Evolutionary conservation across 2,888 invertebrate species (phyloP).

Genomic region (Agapostemon virescens): DNA sequence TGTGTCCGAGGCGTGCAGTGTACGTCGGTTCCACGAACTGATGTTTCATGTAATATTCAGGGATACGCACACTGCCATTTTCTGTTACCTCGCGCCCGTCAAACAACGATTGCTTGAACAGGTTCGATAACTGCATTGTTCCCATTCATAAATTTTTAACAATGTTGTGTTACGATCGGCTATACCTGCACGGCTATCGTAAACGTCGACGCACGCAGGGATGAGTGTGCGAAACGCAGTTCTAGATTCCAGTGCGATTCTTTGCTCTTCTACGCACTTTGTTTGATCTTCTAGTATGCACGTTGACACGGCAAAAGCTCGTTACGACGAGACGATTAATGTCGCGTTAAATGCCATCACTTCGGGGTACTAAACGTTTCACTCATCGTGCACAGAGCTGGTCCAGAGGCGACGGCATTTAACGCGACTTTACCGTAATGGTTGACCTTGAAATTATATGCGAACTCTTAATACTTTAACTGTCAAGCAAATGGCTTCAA

Average conservation of each 20-base stretch:
- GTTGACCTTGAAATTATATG: neutral
- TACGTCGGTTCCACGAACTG: conserved; percentile 29
- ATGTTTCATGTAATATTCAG: conserved; percentile 44
- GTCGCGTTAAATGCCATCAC: too few relatives aligned
- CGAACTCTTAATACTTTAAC: too few relatives aligned
- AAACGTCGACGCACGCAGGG: neutral
- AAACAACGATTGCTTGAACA: neutral
- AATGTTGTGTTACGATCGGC: neutral
- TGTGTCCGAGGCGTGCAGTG: neutral
- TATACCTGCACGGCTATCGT: neutral
- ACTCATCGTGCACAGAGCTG: too few relatives aligned
- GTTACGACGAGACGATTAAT: too few relatives aligned
- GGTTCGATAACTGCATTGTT: neutral
- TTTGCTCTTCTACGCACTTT: neutral
- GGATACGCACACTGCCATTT: neutral
- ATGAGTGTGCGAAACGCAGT: neutral
- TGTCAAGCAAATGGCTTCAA: too few relatives aligned
- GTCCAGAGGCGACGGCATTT: too few relatives aligned
- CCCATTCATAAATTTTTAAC: neutral
- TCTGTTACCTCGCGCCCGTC: neutral
- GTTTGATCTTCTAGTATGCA: neutral
- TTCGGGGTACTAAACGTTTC: too few relatives aligned
- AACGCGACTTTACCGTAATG: too few relatives aligned
- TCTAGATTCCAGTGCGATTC: neutral
- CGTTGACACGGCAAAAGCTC: neutral